phyloP scores from a whole-genome alignment of 35 echinoderm and acorn worm species.

The Apostichopus californicus region DNA sequence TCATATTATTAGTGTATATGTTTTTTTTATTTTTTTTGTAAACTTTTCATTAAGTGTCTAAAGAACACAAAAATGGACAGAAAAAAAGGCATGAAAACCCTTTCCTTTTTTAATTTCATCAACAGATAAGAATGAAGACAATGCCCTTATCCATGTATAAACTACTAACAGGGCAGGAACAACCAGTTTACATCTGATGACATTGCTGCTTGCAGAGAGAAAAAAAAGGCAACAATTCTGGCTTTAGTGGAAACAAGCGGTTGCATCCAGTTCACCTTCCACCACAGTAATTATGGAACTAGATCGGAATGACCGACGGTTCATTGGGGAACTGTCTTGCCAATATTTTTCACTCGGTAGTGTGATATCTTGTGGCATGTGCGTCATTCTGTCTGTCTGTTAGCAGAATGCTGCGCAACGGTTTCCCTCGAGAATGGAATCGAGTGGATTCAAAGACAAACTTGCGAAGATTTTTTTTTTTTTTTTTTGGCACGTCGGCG shows the following conservation, averaged over 20 bases:
- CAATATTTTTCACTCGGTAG: no score
- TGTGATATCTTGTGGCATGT: neutral
- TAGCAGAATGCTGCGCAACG: neutral
- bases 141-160: slow-evolving; percentile 99
- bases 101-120: slow-evolving; percentile 21
- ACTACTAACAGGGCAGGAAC: slow-evolving; percentile 96
- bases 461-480: no score
- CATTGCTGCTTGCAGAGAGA: neutral
- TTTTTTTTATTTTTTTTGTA: no score
- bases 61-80: no score
- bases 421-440: neutral
- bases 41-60: no score
- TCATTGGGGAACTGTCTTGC: neutral
- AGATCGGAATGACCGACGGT: neutral
- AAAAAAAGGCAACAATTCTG: neutral
- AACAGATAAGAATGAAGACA: slow-evolving; percentile 98
- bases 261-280: neutral
- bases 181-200: slow-evolving; percentile 94
- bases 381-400: neutral
- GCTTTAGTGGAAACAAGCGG: neutral
- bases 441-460: no score
- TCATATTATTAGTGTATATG: no score
- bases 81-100: no score
- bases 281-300: neutral
- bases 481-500: neutral